Evolutionary conservation across 2,113 vertebrate genomes (phyloP).

Genomic region (Austrofundulus limnaeus): DNA sequence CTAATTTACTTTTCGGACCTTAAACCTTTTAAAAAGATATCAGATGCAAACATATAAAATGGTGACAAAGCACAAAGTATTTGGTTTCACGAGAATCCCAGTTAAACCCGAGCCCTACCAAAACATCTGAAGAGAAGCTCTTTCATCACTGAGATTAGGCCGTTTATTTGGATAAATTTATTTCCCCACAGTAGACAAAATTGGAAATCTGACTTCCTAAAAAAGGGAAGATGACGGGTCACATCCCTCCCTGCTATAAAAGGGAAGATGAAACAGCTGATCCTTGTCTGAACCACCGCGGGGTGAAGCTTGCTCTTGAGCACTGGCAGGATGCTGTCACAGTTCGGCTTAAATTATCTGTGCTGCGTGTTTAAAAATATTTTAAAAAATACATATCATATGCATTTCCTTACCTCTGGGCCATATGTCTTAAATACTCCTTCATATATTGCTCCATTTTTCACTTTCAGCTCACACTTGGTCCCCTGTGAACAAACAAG

Average conservation of each 20-base stretch:
- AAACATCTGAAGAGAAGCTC: too few species aligned
- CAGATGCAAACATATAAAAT: too few species aligned
- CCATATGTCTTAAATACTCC: conserved; percentile 99
- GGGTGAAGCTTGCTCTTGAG: conserved; percentile 19
- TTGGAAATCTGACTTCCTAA: conserved; percentile 13
- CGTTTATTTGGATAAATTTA: too few species aligned
- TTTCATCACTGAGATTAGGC: too few species aligned
- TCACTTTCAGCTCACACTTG: conserved; percentile 99
- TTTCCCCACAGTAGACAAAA: conserved; percentile 1
- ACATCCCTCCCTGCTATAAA: conserved; percentile 32
- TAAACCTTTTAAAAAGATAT: too few species aligned
- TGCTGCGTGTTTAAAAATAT: neutral
- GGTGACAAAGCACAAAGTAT: too few species aligned
- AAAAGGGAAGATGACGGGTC: conserved; percentile 31
- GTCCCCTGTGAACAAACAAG: conserved; percentile 84
- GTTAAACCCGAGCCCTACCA: too few species aligned
- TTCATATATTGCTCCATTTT: conserved; percentile 96
- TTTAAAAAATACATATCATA: neutral
- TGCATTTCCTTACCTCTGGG: conserved; percentile 88
- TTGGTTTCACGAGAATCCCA: too few species aligned
- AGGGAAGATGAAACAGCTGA: conserved; percentile 33
- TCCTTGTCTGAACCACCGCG: conserved; percentile 38
- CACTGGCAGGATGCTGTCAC: conserved; percentile 23
- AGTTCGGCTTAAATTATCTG: neutral
- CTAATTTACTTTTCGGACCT: too few species aligned